These are phyloP conservation scores for Hycleus phaleratus DNA, from an alignment of 1,140 invertebrate species.

Conservation along the genomic window DNA sequence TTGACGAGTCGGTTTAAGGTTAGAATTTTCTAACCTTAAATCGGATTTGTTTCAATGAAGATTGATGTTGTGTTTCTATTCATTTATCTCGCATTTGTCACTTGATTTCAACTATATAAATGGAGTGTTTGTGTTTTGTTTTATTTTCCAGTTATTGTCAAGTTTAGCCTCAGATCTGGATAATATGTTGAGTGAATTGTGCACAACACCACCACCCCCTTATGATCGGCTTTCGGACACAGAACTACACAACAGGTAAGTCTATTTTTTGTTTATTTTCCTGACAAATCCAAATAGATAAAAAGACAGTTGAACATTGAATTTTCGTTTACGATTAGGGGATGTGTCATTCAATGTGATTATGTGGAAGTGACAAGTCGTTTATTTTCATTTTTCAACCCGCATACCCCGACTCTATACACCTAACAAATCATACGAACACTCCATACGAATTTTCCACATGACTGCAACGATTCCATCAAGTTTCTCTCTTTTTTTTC, in stretches of 20 bases:
- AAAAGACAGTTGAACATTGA: not conserved
- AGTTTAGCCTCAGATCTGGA: slow-evolving; percentile 56
- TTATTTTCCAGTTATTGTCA: slow-evolving; percentile 49
- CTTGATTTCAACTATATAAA: not conserved
- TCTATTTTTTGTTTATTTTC: not conserved
- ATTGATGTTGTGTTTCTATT: too few species aligned
- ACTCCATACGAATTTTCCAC: not conserved
- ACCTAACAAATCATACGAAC: not conserved
- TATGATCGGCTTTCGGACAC: slow-evolving; percentile 30
- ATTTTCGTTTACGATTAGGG: slow-evolving; percentile 3
- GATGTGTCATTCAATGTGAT: slow-evolving; percentile 8
- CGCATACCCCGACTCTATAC: too few species aligned
- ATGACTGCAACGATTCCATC: not conserved
- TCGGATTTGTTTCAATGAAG: slow-evolving; percentile 16
- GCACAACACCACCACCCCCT: slow-evolving; percentile 40
- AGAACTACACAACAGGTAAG: slow-evolving; percentile 26
- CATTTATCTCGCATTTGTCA: too few species aligned
- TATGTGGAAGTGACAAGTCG: slow-evolving; percentile 1
- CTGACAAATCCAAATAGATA: not conserved
- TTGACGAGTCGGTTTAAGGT: too few species aligned
- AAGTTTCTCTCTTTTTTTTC: not conserved
- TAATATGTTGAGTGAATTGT: slow-evolving; percentile 53
- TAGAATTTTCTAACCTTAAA: not conserved
- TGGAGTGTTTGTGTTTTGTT: slow-evolving; percentile 10
- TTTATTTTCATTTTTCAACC: slow-evolving; percentile 3